A percentile compares a stretch with the other conserved stretches of the same genome.
Conservation (phyloP, 1,140 invertebrate genomes). For the Cecropterus lyciades region DNA sequence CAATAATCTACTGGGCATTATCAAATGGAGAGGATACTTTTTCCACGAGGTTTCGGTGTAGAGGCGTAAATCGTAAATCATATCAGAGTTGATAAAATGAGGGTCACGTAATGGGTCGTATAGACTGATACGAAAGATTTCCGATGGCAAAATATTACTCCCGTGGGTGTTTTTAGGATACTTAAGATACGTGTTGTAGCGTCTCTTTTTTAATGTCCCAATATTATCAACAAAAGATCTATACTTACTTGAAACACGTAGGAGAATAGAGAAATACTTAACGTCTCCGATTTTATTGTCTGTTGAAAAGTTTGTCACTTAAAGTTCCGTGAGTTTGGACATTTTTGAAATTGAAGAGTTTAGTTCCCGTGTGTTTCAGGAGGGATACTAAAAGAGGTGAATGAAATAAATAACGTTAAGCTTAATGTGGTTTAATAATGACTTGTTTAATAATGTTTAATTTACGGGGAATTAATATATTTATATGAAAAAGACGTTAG, state of each 20-base stretch:
- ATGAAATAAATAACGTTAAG: too few relatives aligned
- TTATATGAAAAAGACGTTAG: too few relatives aligned
- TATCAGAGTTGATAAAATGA: constrained; percentile 34
- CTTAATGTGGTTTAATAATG: too few relatives aligned
- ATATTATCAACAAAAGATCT: neutral
- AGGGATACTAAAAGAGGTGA: too few relatives aligned
- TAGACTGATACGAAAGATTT: constrained; percentile 14
- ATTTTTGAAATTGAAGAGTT: too few relatives aligned
- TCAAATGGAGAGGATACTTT: constrained; percentile 19
- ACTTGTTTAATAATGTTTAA: too few relatives aligned
- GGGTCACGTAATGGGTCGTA: constrained; percentile 33
- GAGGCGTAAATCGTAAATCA: constrained; percentile 23
- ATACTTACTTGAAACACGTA: neutral
- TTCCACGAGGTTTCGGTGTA: constrained; percentile 19
- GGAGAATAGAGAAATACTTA: too few relatives aligned
- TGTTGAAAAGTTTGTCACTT: too few relatives aligned
- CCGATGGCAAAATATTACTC: constrained; percentile 11
- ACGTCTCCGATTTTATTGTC: too few relatives aligned
- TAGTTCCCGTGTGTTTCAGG: too few relatives aligned
- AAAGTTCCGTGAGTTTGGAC: too few relatives aligned
- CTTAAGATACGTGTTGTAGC: neutral
- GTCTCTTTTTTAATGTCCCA: neutral
- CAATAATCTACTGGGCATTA: constrained; percentile 14
- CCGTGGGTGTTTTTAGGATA: constrained; percentile 4
- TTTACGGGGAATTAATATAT: too few relatives aligned